Conservation (phyloP, 2,888 invertebrate species). For the Melanostoma mellinum region DNA sequence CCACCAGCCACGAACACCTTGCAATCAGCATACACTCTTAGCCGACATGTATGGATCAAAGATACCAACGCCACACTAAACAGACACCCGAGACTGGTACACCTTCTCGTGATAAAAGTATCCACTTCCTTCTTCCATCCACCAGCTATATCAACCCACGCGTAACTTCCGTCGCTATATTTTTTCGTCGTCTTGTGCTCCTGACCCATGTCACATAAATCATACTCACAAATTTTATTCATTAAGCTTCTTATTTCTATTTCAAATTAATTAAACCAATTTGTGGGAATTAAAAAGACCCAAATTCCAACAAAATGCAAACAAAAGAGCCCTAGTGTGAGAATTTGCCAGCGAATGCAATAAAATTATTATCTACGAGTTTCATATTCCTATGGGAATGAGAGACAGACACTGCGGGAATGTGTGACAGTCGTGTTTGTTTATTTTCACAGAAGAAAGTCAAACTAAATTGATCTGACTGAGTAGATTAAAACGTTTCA, state of each 20-base stretch:
- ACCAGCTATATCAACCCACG: too few relatives aligned
- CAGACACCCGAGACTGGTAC: too few relatives aligned
- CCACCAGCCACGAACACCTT: too few relatives aligned
- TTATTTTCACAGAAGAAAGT: not conserved
- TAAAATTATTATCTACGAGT: conserved; percentile 5
- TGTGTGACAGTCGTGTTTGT: too few relatives aligned
- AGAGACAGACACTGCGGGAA: not conserved
- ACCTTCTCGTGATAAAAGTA: not conserved
- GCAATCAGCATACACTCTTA: too few relatives aligned
- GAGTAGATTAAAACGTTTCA: not conserved
- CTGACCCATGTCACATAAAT: conserved; percentile 32
- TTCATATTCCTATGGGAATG: conserved; percentile 1
- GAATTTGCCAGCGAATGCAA: conserved; percentile 14
- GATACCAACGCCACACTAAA: too few relatives aligned
- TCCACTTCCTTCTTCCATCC: not conserved
- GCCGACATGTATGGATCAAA: too few relatives aligned
- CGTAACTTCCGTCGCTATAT: not conserved
- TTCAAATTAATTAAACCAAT: conserved; percentile 43
- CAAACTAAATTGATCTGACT: not conserved
- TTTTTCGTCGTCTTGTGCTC: not conserved
- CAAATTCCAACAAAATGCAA: not conserved
- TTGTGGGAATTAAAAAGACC: conserved; percentile 42
- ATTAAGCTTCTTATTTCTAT: conserved; percentile 45
- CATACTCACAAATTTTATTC: conserved; percentile 34
- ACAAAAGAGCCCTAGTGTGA: conserved; percentile 20